These are phyloP conservation scores for Takifugu bimaculatus DNA, from an alignment of 2,113 vertebrate genomes.

Conservation along the genomic window DNA sequence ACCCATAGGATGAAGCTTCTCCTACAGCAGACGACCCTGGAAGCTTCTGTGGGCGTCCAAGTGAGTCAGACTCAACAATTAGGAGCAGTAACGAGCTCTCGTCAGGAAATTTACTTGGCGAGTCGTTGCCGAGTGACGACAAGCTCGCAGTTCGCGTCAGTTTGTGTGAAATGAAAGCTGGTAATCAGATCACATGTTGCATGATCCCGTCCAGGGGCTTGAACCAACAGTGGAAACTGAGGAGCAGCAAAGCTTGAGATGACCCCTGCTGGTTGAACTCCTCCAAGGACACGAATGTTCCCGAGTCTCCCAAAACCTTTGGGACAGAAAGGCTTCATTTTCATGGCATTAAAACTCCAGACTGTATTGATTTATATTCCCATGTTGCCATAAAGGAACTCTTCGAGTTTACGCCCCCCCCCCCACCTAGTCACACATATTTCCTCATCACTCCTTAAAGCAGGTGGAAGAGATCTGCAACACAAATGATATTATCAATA, in stretches of 20 bases:
- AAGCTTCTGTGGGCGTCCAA: conserved; percentile 53
- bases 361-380: no score
- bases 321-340: no score
- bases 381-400: neutral
- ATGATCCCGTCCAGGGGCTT: conserved; percentile 2
- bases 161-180: conserved; percentile 21
- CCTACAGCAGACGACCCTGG: conserved; percentile 50
- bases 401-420: conserved; percentile 22
- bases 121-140: conserved; percentile 53
- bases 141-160: conserved; percentile 20
- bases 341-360: no score
- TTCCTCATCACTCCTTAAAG: conserved; percentile 75
- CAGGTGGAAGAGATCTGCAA: conserved; percentile 34
- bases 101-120: conserved; percentile 67
- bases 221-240: neutral
- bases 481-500: no score
- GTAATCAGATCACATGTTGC: conserved; percentile 61
- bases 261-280: neutral
- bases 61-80: conserved; percentile 47
- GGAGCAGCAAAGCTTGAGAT: conserved; percentile 5
- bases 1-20: conserved; percentile 45
- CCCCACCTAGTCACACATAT: conserved; percentile 50
- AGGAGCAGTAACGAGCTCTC: conserved; percentile 52
- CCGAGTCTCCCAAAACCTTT: no score
- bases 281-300: neutral